A percentile compares a stretch with the other conserved stretches of the same genome.
phyloP scores from a whole-genome alignment of 2,113 vertebrate genomes.

The Leucosticte australis region DNA sequence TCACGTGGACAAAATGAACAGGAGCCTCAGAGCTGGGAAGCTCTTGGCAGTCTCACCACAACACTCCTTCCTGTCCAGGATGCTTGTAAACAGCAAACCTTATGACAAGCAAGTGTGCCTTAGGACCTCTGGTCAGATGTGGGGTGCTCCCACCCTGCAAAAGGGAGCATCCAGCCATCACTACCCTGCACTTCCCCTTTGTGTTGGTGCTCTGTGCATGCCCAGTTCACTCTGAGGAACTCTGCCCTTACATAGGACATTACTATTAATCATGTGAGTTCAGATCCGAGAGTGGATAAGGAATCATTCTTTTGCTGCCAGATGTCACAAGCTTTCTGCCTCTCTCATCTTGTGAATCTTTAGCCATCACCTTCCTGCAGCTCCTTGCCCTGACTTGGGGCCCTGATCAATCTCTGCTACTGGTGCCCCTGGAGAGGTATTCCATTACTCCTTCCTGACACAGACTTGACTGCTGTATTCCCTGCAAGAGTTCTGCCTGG shows the following conservation, averaged over 20 bases:
- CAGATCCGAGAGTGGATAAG: neutral
- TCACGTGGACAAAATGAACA: neutral
- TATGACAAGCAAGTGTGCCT: neutral
- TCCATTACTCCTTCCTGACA: neutral
- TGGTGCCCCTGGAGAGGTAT: neutral
- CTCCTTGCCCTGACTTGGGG: neutral
- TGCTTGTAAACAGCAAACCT: neutral
- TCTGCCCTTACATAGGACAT: neutral
- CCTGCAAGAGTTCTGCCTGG: neutral
- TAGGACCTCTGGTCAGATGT: neutral
- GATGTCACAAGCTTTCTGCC: neutral
- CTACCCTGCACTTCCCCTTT: neutral
- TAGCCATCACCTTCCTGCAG: neutral
- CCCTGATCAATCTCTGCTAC: neutral
- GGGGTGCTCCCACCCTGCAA: neutral
- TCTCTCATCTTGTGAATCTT: neutral
- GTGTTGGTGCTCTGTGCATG: neutral
- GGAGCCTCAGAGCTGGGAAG: neutral
- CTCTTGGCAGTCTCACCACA: neutral
- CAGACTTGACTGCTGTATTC: neutral
- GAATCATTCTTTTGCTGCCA: neutral
- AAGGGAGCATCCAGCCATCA: neutral
- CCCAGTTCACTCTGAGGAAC: neutral
- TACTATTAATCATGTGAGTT: neutral
- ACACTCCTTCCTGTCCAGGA: neutral